A percentile compares a stretch with the other conserved stretches of the same genome.
phyloP scores from a whole-genome alignment of 2,113 vertebrate genomes.

The Salvelinus sp. region DNA sequence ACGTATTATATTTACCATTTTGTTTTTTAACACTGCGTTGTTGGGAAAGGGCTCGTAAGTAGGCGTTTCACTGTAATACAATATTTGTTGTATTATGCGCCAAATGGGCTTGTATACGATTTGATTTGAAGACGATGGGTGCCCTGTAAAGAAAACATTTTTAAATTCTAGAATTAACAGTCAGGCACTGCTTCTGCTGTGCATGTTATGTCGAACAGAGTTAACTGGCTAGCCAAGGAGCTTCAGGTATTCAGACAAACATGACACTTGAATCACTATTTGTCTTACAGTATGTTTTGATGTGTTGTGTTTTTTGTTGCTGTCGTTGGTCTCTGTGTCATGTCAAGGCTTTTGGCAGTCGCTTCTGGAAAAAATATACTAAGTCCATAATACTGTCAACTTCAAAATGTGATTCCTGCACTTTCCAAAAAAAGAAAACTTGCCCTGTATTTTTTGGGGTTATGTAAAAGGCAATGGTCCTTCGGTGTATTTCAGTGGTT shows the following conservation, averaged over 20 bases:
- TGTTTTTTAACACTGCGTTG: no score
- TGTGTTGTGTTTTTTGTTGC: conserved; percentile 9
- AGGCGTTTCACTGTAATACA: no score
- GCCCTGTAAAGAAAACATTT: conserved; percentile 15
- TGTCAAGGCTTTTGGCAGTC: conserved; percentile 19
- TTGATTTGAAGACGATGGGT: conserved; percentile 20
- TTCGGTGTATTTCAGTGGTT: conserved; percentile 57
- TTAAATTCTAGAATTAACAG: conserved; percentile 9
- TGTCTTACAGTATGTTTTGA: conserved; percentile 42
- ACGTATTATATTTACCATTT: no score
- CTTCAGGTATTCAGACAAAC: conserved; percentile 35
- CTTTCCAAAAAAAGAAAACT: conserved; percentile 45
- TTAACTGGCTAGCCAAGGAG: conserved; percentile 52
- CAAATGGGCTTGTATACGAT: no score
- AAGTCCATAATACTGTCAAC: conserved; percentile 56
- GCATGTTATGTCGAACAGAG: conserved; percentile 16
- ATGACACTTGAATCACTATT: conserved; percentile 60
- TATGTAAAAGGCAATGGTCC: conserved; percentile 41
- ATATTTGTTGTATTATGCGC: no score
- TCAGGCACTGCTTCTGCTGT: conserved; percentile 27
- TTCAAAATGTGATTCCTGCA: conserved; percentile 49
- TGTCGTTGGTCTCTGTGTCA: conserved; percentile 22
- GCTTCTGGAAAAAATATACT: conserved; percentile 38
- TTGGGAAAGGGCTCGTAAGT: no score
- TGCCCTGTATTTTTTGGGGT: conserved; percentile 43